Evolutionary conservation across 2,797 vertebrate genomes (phyloP), one percentile per base, ranked within the genome.

Genomic region (Liasis olivaceus): DNA sequence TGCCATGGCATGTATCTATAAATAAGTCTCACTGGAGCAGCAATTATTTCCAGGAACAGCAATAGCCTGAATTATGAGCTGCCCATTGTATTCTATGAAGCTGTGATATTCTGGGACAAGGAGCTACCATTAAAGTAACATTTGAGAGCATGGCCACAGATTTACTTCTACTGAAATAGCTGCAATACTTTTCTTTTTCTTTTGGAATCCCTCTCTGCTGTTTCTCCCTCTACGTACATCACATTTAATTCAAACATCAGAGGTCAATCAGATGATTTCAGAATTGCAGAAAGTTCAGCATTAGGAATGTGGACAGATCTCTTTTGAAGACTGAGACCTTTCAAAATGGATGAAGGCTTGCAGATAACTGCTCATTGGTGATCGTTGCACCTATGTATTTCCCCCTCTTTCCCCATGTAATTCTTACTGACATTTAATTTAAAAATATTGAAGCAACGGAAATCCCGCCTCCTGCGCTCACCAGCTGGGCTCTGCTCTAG

Each of bases 241-340:
- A 36, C n/a, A 47, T 66, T 89, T 20, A 28, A 31, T 86, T 66
- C 85, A 28, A n/a, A 93, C 1, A n/a, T 26, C 60, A 84, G 54
- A 77, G 91, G 91, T 31, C 42, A 94, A 11, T n/a, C 2, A 47
- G 0, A 0, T n/a, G 86, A 88, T 85, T 95, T 92, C 88, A 89
- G 69, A 93, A 93, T 22, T 89, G 91, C 87, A 93, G 90, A 89
- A 91, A 60, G 7, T 51, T 5, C 20, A 90, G 62, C 47, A 36
- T 81, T 15, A 56, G 22, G 14, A 89, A 91, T 17, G 8, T 9
- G 69, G 17, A 42, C 8, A 77, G 36, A 77, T 17, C 9, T 42
- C 20, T 77, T 77, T 77, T 77, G 36, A 77, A 22, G 72, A 47
- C 72, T 77, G 36, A 20, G 42, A 77, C 31, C 72, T 47, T 3